Evolutionary conservation across 2,113 vertebrate species (phyloP), one percentile per base, ranked within the genome.

Genomic region (Phalacrocorax pelagicus): DNA sequence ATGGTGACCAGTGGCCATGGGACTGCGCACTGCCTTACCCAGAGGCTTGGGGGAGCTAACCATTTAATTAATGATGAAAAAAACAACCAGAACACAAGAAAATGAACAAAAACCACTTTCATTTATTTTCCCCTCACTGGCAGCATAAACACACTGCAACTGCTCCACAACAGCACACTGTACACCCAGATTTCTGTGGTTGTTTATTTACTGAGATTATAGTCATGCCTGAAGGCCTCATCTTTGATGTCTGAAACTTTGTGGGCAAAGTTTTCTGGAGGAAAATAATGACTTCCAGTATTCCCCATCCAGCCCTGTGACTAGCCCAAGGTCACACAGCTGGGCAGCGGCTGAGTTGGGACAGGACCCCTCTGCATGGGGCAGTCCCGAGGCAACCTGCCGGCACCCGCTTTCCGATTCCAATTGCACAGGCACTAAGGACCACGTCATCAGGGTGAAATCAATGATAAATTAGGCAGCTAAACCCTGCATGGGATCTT

Each of bases 161-260:
- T 72, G 62, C 65, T 84, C 69, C 47, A 67, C 77, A 86, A 34
- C 92, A 86, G 72, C 86, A 52, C 80, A 17, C n/a, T 52, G 38
- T n/a, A 10, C 57, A 84, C 83, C 42, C 86, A 32, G 84, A 74
- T 44, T 94, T n/a, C 81, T 94, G 86, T 91, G 65, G 86, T 89
- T 92, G 63, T 78, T 96, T 96, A 72, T 95, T 96, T 89, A 69
- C 83, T 58, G 40, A 94, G 83, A 94, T 94, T 84, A 88, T 6
- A 94, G 84, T 57, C 81, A 12, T 58, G 86, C 83, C 91, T 94
- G 69, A 75, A 86, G 88, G 91, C 61, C 52, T 91, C 51, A 26
- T 47, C 88, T 94, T 89, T 92, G 86, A 87, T 80, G 86, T 80
- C 91, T 95, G 81, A 94, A 94, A 81, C 73, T 83, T 61, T 66